These are phyloP conservation scores for Trissolcus brochymenae DNA, from an alignment of 2,888 invertebrate genomes.

Conservation along the genomic window DNA sequence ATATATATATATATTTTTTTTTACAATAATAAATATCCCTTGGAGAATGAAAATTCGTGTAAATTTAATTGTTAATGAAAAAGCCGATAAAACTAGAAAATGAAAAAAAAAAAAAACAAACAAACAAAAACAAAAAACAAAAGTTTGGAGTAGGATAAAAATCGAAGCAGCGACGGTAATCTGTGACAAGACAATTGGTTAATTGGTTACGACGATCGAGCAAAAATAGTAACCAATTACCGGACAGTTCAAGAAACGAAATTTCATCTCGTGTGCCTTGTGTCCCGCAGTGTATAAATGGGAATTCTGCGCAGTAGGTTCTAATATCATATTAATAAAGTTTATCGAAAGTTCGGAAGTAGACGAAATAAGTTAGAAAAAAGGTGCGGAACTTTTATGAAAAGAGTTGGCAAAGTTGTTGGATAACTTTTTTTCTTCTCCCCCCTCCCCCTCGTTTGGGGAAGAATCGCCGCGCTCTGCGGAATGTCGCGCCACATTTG, in stretches of 20 bases:
- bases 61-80: background rate
- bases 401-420: conserved; percentile 50
- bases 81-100: background rate
- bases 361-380: conserved; percentile 48
- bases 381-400: conserved; percentile 44
- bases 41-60: too few species aligned
- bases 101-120: too few species aligned
- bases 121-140: too few species aligned
- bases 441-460: conserved; percentile 8
- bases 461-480: conserved; percentile 44
- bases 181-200: conserved; percentile 41
- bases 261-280: conserved; percentile 27
- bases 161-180: conserved; percentile 27
- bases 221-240: conserved; percentile 47
- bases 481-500: conserved; percentile 37
- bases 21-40: background rate
- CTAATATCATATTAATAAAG: conserved; percentile 56
- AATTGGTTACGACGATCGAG: conserved; percentile 35
- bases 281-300: conserved; percentile 33
- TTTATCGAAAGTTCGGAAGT: conserved; percentile 45
- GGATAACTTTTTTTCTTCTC: conserved; percentile 38
- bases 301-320: conserved; percentile 32
- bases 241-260: conserved; percentile 39
- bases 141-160: conserved; percentile 3
- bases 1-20: too few species aligned